A percentile compares a stretch with the other conserved stretches of the same genome.
These are phyloP conservation scores for Plemyria rubiginata DNA, from an alignment of 2,888 invertebrate species.

Conservation along the genomic window DNA sequence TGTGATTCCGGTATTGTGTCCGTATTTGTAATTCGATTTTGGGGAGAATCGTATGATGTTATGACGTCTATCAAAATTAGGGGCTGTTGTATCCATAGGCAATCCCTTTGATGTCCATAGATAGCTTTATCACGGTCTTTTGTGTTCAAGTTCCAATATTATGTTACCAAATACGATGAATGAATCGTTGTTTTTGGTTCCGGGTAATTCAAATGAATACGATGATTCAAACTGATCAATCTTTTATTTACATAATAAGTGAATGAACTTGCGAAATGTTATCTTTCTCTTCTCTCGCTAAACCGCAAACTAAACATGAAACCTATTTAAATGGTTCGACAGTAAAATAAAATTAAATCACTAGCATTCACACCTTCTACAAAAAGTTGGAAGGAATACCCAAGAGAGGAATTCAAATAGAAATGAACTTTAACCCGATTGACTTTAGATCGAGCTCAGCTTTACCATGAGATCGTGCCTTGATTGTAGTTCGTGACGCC, in stretches of 20 bases:
- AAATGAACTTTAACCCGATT: slow-evolving; percentile 33
- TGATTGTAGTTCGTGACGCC: slow-evolving; percentile 60
- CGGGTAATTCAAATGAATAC: neutral
- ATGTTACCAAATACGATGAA: slow-evolving; percentile 2
- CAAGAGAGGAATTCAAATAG: slow-evolving; percentile 29
- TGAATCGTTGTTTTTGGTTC: neutral
- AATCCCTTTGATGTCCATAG: slow-evolving; percentile 13
- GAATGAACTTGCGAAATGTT: too few relatives aligned
- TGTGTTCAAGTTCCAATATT: neutral
- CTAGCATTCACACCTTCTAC: neutral
- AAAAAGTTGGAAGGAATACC: slow-evolving; percentile 11
- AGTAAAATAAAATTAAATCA: neutral
- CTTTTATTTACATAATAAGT: too few relatives aligned
- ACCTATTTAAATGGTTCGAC: neutral
- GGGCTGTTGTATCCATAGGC: slow-evolving; percentile 2
- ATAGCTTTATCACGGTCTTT: slow-evolving; percentile 1
- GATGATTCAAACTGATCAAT: neutral
- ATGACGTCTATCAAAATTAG: slow-evolving; percentile 27
- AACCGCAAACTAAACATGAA: neutral
- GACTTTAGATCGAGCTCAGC: slow-evolving; percentile 27
- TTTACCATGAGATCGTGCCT: slow-evolving; percentile 39
- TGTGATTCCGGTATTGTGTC: slow-evolving; percentile 45
- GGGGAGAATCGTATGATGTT: slow-evolving; percentile 28
- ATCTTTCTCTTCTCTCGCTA: too few relatives aligned
- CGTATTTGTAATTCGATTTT: slow-evolving; percentile 29